Evolutionary conservation across 2,888 invertebrate species (phyloP).

Genomic region (Calameuta pallipes): DNA sequence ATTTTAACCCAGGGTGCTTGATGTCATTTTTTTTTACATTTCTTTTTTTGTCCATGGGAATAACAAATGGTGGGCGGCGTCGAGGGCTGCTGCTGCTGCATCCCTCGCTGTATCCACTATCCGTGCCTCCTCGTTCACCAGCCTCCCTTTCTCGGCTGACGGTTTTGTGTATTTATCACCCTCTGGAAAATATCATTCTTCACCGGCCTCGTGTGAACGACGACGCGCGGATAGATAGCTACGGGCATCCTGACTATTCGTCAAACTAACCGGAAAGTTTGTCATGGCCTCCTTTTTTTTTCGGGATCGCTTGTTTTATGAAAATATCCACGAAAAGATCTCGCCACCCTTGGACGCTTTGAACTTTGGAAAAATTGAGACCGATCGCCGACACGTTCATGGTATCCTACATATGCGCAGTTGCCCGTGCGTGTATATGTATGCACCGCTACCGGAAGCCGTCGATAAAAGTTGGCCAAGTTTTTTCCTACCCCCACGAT

Average conservation of each 20-base stretch:
- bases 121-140: background rate
- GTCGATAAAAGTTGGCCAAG: too few species aligned
- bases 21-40: too few species aligned
- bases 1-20: too few species aligned
- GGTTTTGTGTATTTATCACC: conserved; percentile 39
- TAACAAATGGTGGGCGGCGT: too few species aligned
- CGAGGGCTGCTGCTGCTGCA: too few species aligned
- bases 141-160: conserved; percentile 1
- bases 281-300: conserved; percentile 35
- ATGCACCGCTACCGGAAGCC: too few species aligned
- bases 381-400: conserved; percentile 36
- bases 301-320: conserved; percentile 25
- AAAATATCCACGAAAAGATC: conserved; percentile 27
- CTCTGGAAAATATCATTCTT: conserved; percentile 47
- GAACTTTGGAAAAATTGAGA: conserved; percentile 43
- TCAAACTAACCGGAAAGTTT: conserved; percentile 48
- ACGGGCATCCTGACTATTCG: conserved; percentile 39
- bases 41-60: too few species aligned
- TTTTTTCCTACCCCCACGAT: too few species aligned
- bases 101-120: conserved; percentile 13
- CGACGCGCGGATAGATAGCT: conserved; percentile 15
- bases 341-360: conserved; percentile 20
- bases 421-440: too few species aligned
- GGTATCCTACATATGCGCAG: too few species aligned
- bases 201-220: conserved; percentile 26